Base-by-base conservation (phyloP, 2,888 invertebrate genomes). In the Diaperis boleti region DNA sequence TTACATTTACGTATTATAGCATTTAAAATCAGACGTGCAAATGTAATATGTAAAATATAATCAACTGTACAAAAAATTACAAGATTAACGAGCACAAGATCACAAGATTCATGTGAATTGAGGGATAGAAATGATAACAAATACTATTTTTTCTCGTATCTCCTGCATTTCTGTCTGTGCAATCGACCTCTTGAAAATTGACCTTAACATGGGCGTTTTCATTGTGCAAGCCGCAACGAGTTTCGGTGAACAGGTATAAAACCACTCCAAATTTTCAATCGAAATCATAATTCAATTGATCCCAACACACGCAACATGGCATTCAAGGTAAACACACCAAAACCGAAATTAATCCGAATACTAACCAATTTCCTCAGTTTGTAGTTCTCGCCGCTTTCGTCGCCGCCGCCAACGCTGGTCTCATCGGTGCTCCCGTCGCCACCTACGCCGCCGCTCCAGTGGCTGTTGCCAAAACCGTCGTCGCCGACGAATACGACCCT, bases 401-500 rank as follows among this genome's bases (percentile, higher is more conserved):
- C 35, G 61, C 62, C 33, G 49, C 54, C 45, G 61, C 59, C 31
- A 60, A 61, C 44, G 60, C 65, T 15, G 67, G 61, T 22, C 52
- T 65, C 6, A 39, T 61, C 1, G 74, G 41, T 47, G 1, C 14
- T 50, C 72, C 72, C 45, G 56, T 72, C 10, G 73, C 71, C 55
- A 52, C 71, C 14, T 72, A 72, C 10, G 70, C 71, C 41, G 68
- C 73, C 49, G 72, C 72, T 37, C n/a, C 62, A 66, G 59, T 69
- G 11, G 62, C 62, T 17, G 49, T 56, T 14, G 59, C 64, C 59
- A 65, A 61, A 33, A 64, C 64, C 37, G 61, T 69, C 2, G 69
- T 71, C 10, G 67, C 70, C 45, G 68, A 65, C 5, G 72, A 72
- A 17, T 74, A 70, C 70, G 74, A 77, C 52, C 42, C 42, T 3